Evolutionary conservation across 2,113 vertebrate species (phyloP).

Genomic region (Mastomys coucha): DNA sequence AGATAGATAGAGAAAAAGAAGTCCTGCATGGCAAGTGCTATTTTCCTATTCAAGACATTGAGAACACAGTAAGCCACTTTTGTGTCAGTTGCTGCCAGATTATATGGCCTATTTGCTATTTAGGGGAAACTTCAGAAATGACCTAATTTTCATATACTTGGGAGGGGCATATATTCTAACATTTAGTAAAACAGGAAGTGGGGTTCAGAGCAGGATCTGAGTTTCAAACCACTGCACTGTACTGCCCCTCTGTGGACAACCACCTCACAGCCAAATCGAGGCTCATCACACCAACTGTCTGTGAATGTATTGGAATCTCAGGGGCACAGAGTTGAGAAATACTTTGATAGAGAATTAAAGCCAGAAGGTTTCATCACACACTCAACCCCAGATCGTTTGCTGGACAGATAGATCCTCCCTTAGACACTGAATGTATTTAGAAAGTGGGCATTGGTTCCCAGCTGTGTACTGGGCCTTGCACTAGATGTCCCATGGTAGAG

Average conservation of each 20-base stretch:
- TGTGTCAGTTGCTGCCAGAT: neutral
- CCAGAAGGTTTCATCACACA: neutral
- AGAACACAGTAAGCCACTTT: neutral
- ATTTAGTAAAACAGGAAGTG: neutral
- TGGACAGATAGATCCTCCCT: neutral
- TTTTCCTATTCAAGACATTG: neutral
- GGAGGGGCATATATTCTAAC: neutral
- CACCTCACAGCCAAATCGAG: conserved; percentile 48
- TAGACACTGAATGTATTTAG: conserved; percentile 18
- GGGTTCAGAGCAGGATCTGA: neutral
- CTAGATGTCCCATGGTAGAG: neutral
- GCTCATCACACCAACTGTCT: neutral
- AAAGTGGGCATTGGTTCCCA: neutral
- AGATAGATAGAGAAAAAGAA: neutral
- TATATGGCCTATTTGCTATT: neutral
- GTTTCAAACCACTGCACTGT: conserved; percentile 65
- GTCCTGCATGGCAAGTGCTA: neutral
- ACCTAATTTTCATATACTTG: neutral
- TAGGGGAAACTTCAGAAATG: neutral
- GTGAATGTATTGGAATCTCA: neutral
- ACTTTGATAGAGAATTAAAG: conserved; percentile 33
- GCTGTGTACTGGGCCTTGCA: neutral
- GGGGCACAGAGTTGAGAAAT: conserved; percentile 37
- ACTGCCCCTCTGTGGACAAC: conserved; percentile 78
- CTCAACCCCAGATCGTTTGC: neutral